A percentile compares a stretch with the other conserved stretches of the same genome.
These are phyloP conservation scores for Cardiocondyla obscurior DNA, from an alignment of 1,140 invertebrate genomes.

Conservation along the genomic window DNA sequence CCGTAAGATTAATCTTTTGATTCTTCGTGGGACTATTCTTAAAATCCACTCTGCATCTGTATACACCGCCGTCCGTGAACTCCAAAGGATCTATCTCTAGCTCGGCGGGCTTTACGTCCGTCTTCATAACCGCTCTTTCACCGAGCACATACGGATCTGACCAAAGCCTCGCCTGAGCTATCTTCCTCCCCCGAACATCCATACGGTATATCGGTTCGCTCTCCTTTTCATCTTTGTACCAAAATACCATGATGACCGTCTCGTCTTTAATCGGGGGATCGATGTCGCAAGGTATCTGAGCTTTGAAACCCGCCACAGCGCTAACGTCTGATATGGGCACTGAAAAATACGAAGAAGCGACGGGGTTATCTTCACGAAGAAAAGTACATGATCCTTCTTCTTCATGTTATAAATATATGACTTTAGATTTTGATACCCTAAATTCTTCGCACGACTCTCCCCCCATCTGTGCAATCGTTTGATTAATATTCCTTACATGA, in stretches of 20 bases:
- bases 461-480: background rate
- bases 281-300: constrained; percentile 87
- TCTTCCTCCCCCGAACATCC: constrained; percentile 80
- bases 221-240: constrained; percentile 88
- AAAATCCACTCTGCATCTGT: constrained; percentile 91
- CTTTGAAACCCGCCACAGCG: constrained; percentile 87
- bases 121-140: constrained; percentile 84
- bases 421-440: background rate
- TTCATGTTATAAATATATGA: background rate
- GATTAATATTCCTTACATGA: background rate
- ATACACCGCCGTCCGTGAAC: constrained; percentile 87
- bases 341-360: constrained; percentile 70
- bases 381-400: background rate
- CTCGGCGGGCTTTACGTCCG: constrained; percentile 83
- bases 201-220: constrained; percentile 82
- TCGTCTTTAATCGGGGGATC: constrained; percentile 85
- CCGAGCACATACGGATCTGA: constrained; percentile 89
- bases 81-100: constrained; percentile 85
- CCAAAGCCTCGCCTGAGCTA: constrained; percentile 81
- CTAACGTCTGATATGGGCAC: constrained; percentile 85
- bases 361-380: constrained; percentile 1
- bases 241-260: constrained; percentile 88
- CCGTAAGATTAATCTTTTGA: constrained; percentile 88
- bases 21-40: constrained; percentile 88
- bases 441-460: background rate